Base-by-base conservation (phyloP, 2,888 invertebrate species). In the Tholera decimalis region DNA sequence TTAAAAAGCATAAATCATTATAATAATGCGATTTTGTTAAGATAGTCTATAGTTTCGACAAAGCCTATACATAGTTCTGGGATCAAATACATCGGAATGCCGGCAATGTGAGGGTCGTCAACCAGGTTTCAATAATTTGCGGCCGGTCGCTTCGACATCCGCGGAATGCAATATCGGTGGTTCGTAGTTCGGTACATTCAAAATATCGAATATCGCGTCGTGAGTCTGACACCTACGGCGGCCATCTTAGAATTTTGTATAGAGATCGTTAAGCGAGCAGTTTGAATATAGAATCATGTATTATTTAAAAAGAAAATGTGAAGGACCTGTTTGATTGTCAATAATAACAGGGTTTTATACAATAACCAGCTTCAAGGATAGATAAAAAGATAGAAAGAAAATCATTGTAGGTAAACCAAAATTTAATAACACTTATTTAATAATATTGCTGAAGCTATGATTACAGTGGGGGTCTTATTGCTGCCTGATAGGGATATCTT, bases 81-180 rank as follows among this genome's bases (percentile, higher is more conserved):
- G 24, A 63, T 53, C 54, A 26, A 70, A 24, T 55, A 50, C 53
- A 74, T 51, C 39, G 80, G 77, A 70, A 79, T 77, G 58, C 41
- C 35, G 26, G 63, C 56, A 57, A 80, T 77, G 79, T 50, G 30
- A 46, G 56, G 53, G 35, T 60, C 56, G 61, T 72, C 61, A 67
- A 65, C 67, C 59, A 73, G 74, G 71, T 79, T 72, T 74, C 79
- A 77, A 79, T 80, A 66, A 71, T 79, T 75, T 77, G 74, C 67
- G 78, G 66, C 58, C 49, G 64, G 37, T 55, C 62, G 66, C 47
- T 39, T 53, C 68, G 61, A 59, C 59, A 67, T 76, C 53, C 59
- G 44, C 49, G 71, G 79, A 79, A 80, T 80, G 73, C 69, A 80
- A 80, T 80, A 79, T 72, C 53, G 57, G 37, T 44, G 65, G 44